phyloP scores from a whole-genome alignment of 1,140 invertebrate genomes.

The Pararge aegeria region DNA sequence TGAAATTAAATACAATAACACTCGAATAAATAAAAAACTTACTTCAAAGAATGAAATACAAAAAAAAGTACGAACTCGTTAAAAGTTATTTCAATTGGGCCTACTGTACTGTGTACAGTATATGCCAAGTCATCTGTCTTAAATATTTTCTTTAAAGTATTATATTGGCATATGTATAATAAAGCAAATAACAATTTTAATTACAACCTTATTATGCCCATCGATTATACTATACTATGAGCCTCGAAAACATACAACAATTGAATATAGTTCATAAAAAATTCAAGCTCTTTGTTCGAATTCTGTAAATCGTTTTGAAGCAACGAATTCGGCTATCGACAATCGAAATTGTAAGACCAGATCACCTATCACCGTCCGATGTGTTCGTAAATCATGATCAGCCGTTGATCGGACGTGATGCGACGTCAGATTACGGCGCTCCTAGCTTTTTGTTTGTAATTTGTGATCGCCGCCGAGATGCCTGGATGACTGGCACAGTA shows the following conservation, averaged over 20 bases:
- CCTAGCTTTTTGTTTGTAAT: slow-evolving; percentile 70
- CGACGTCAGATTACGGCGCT: slow-evolving; percentile 73
- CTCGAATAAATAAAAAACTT: no score
- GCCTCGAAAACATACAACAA: slow-evolving; percentile 20
- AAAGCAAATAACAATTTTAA: background rate
- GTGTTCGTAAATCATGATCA: slow-evolving; percentile 74
- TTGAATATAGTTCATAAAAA: slow-evolving; percentile 25
- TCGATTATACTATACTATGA: slow-evolving; percentile 3
- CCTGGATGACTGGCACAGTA: slow-evolving; percentile 62
- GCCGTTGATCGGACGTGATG: slow-evolving; percentile 66
- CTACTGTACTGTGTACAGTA: no score
- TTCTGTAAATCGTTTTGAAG: slow-evolving; percentile 32
- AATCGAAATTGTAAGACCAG: slow-evolving; percentile 59
- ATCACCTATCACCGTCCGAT: slow-evolving; percentile 60
- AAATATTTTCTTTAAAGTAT: no score
- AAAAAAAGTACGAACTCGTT: no score
- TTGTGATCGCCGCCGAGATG: slow-evolving; percentile 61
- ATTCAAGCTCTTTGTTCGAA: slow-evolving; percentile 24
- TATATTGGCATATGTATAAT: no score
- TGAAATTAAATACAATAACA: no score
- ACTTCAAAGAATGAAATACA: no score
- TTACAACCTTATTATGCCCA: background rate
- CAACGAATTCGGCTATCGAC: slow-evolving; percentile 36
- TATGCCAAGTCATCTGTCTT: no score
- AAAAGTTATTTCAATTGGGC: no score